Evolutionary conservation across 2,888 invertebrate species (phyloP), one percentile per base, ranked within the genome.

Genomic region (Drosophila anomelani): DNA sequence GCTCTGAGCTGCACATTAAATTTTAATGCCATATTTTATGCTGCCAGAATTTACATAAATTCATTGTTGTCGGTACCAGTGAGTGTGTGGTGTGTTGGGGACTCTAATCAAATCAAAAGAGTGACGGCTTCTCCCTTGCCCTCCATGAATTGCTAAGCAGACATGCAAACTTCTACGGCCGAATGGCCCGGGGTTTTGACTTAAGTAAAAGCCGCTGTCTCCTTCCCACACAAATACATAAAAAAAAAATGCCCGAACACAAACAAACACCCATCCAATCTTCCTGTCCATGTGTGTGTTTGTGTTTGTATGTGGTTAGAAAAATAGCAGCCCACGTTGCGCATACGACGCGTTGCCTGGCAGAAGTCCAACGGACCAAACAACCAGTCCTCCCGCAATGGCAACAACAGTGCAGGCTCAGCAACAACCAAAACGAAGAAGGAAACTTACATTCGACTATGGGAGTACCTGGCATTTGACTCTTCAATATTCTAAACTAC

Each of bases 21-120:
- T 84, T 86, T 85, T 85, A 85, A 85, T 86, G 85, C 87, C 87
- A 88, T 86, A 85, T 86, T 86, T 85, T 85, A 88, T 84, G 84
- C 84, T 63, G 58, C 70, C 78, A 75, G 78, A 85, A 88, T 86
- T 79, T 86, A 67, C 85, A 85, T 85, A 85, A 78, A 88, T 86
- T 88, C 88, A 77, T 75, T 77, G 73, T 77, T 60, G 60, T 64
- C 44, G 39, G 36, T 29, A 17, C 17, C 41, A 57, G 49, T 58
- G 47, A 34, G 34, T 69, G 34, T 46, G 26, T 51, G 34, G 49
- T 51, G 51, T 51, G 58, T 49, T 61, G 59, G 73, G 59, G 77
- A 3, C 34, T 51, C 77, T 81, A 85, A 88, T 88, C 85, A 85
- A 84, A 87, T 88, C 84, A 86, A 81, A 81, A 70, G 62, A 62